Conservation (phyloP, 2,888 invertebrate species). For the Scaptodrosophila latifasciaeformis region DNA sequence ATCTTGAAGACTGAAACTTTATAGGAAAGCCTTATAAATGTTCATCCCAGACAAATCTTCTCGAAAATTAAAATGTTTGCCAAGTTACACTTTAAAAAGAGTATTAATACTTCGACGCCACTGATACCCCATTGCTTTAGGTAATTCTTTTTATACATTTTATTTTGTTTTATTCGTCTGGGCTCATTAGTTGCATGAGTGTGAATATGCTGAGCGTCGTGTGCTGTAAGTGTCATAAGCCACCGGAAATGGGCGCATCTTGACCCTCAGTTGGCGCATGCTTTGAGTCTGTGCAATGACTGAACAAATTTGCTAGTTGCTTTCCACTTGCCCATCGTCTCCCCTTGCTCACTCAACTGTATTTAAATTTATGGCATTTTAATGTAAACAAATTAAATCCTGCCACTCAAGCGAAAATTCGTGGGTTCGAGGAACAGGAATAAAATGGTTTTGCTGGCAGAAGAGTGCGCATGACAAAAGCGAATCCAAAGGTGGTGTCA, state of each 20-base stretch:
- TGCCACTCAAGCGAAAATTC: conserved; percentile 46
- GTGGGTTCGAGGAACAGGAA: not conserved
- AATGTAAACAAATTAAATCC: conserved; percentile 57
- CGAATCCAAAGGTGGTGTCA: not conserved
- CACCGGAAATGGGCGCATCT: conserved; percentile 45
- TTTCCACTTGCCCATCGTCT: not conserved
- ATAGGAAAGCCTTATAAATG: too few species aligned
- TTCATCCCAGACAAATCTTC: too few species aligned
- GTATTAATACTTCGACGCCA: too few species aligned
- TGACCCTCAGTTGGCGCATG: conserved; percentile 13
- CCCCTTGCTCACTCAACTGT: conserved; percentile 42
- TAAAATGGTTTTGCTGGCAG: conserved; percentile 20
- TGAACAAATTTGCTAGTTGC: conserved; percentile 26
- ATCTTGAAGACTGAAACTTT: too few species aligned
- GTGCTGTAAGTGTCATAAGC: conserved; percentile 39
- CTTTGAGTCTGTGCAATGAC: conserved; percentile 42
- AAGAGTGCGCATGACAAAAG: conserved; percentile 37
- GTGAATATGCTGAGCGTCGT: conserved; percentile 54
- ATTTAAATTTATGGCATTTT: conserved; percentile 58
- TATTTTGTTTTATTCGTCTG: conserved; percentile 64
- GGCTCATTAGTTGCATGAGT: conserved; percentile 62
- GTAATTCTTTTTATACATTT: conserved; percentile 34
- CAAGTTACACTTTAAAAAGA: not conserved
- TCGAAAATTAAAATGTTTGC: not conserved
- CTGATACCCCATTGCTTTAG: conserved; percentile 28